phyloP scores from a whole-genome alignment of 2,797 vertebrate genomes.

The Myotis findleyi region DNA sequence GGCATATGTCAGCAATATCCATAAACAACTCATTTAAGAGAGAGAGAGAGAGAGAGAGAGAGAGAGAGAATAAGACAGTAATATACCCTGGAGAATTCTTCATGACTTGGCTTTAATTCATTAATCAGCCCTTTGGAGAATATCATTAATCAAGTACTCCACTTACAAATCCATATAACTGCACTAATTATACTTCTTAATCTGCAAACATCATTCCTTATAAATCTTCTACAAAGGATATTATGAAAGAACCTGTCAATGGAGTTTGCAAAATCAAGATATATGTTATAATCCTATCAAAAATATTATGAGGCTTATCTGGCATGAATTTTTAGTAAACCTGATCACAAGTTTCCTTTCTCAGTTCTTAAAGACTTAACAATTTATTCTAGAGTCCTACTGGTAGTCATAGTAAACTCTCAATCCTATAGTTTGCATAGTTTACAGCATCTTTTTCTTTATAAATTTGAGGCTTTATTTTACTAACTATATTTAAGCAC shows the following conservation, averaged over 20 bases:
- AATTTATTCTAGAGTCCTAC: not conserved
- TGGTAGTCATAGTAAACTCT: not conserved
- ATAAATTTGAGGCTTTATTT: not conserved
- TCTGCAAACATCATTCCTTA: slow-evolving; percentile 10
- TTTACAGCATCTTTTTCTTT: not conserved
- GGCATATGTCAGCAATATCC: not conserved
- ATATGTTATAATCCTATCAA: not conserved
- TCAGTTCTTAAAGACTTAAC: not conserved
- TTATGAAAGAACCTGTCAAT: not conserved
- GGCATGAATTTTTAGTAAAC: not conserved
- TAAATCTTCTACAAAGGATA: slow-evolving; percentile 43
- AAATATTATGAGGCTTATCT: not conserved
- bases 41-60: not conserved
- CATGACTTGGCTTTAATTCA: slow-evolving; percentile 37
- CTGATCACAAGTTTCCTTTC: not conserved
- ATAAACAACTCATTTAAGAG: slow-evolving; percentile 22
- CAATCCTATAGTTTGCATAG: not conserved
- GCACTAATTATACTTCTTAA: not conserved
- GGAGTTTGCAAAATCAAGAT: not conserved
- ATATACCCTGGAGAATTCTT: not conserved
- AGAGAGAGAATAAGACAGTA: not conserved
- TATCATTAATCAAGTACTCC: slow-evolving; percentile 48
- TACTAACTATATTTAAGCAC: not conserved
- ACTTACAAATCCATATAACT: slow-evolving; percentile 55
- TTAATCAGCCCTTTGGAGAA: slow-evolving; percentile 47